phyloP scores from a whole-genome alignment of 1,140 invertebrate genomes.

The Geopemphigus sp. region DNA sequence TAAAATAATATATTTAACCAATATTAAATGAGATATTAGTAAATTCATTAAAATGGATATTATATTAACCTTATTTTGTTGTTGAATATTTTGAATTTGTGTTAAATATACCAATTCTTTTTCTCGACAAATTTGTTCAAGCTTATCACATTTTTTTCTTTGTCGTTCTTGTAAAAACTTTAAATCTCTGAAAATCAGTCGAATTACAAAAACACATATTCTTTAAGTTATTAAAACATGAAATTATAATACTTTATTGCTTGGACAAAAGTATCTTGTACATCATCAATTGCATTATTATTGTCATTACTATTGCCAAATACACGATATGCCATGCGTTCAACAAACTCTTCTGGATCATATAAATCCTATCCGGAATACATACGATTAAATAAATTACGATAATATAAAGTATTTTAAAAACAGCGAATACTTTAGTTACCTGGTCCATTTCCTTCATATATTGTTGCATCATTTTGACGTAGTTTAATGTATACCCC shows the following conservation, averaged over 20 bases:
- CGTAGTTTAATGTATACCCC: too few relatives aligned
- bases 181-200: constrained; percentile 60
- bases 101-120: constrained; percentile 71
- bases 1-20: too few relatives aligned
- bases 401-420: neutral
- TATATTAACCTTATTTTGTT: constrained; percentile 29
- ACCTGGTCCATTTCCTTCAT: constrained; percentile 54
- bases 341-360: constrained; percentile 95
- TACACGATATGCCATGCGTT: constrained; percentile 90
- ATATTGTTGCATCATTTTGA: constrained; percentile 54
- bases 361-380: constrained; percentile 76
- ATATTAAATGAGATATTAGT: constrained; percentile 19
- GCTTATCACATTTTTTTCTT: constrained; percentile 80
- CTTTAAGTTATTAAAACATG: neutral
- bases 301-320: constrained; percentile 70
- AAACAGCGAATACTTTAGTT: constrained; percentile 18
- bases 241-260: constrained; percentile 70
- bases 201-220: constrained; percentile 23
- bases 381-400: too few relatives aligned
- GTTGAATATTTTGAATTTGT: constrained; percentile 27
- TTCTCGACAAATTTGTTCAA: constrained; percentile 79
- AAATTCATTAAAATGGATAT: too few relatives aligned
- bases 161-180: constrained; percentile 79
- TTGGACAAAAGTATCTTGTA: constrained; percentile 89
- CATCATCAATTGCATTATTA: constrained; percentile 67